Evolutionary conservation across 1,140 invertebrate genomes (phyloP).

Genomic region (Dinothrombium tinctorium): DNA sequence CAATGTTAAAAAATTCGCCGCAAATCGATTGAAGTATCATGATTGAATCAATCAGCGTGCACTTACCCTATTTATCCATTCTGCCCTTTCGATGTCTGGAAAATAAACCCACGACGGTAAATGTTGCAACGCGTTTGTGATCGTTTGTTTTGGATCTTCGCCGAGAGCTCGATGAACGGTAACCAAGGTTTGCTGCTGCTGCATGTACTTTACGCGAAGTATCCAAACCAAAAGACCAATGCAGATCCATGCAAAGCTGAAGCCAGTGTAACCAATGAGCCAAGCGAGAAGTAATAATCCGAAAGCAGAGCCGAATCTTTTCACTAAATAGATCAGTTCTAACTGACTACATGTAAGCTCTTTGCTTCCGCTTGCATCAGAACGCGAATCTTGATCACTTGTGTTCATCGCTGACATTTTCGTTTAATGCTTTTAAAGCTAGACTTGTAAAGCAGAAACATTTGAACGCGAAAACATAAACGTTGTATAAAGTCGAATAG

Average conservation of each 20-base stretch:
- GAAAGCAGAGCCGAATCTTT: too few species aligned
- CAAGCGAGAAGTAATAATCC: conserved; percentile 28
- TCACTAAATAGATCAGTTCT: too few species aligned
- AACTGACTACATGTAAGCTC: too few species aligned
- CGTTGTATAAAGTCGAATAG: too few species aligned
- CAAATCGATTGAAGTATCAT: too few species aligned
- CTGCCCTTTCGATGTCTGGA: conserved; percentile 26
- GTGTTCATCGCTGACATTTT: too few species aligned
- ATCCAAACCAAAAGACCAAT: conserved; percentile 51
- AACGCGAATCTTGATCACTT: too few species aligned
- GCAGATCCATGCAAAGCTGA: conserved; percentile 62
- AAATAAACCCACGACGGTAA: conserved; percentile 58
- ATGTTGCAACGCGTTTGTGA: conserved; percentile 55
- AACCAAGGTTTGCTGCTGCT: conserved; percentile 44
- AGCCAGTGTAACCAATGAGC: conserved; percentile 57
- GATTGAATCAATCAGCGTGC: too few species aligned
- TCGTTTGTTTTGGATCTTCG: conserved; percentile 57
- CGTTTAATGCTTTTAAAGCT: too few species aligned
- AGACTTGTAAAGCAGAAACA: too few species aligned
- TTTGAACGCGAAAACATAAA: too few species aligned
- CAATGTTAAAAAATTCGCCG: not conserved
- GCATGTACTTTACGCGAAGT: conserved; percentile 19
- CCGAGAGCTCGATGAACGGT: conserved; percentile 54
- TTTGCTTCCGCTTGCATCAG: too few species aligned
- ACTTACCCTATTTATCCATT: conserved; percentile 29